Percentiles rank a stretch among this genome's conserved stretches.
Evolutionary conservation across 2,113 vertebrate species (phyloP).

Genomic region (Tetrao urogallus): DNA sequence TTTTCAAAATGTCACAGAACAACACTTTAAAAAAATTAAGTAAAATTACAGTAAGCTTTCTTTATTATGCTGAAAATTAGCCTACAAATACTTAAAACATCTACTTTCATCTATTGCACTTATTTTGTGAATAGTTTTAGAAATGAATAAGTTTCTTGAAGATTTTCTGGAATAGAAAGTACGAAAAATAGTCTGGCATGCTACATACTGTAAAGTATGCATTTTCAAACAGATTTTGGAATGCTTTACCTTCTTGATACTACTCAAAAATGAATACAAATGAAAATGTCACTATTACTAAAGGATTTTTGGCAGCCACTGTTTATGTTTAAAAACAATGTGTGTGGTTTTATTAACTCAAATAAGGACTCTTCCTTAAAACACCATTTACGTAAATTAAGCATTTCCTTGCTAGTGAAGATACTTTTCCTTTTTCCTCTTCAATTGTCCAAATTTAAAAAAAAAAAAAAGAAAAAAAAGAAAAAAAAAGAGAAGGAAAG

Average conservation of each 20-base stretch:
- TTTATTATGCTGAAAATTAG: not conserved
- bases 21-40: not conserved
- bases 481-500: not conserved
- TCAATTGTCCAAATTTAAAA: conserved; percentile 35
- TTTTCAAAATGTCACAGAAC: conserved; percentile 29
- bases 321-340: conserved; percentile 71
- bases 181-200: not conserved
- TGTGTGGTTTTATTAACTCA: conserved; percentile 55
- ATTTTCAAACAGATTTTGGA: conserved; percentile 43
- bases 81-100: not conserved
- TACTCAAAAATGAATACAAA: conserved; percentile 53
- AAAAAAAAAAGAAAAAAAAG: no score
- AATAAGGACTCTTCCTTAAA: conserved; percentile 29
- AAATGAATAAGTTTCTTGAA: not conserved
- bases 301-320: conserved; percentile 25
- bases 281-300: conserved; percentile 67
- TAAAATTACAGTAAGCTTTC: not conserved
- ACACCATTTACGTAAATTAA: conserved; percentile 67
- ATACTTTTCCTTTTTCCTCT: conserved; percentile 56
- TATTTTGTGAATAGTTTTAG: not conserved
- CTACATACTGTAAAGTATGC: conserved; percentile 30
- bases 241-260: conserved; percentile 30
- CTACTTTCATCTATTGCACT: not conserved
- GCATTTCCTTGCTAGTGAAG: conserved; percentile 39
- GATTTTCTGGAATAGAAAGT: not conserved